Percentiles rank a stretch among this genome's conserved stretches.
Evolutionary conservation across 2,888 invertebrate genomes (phyloP).

Genomic region (Apomyelois bistriatella): DNA sequence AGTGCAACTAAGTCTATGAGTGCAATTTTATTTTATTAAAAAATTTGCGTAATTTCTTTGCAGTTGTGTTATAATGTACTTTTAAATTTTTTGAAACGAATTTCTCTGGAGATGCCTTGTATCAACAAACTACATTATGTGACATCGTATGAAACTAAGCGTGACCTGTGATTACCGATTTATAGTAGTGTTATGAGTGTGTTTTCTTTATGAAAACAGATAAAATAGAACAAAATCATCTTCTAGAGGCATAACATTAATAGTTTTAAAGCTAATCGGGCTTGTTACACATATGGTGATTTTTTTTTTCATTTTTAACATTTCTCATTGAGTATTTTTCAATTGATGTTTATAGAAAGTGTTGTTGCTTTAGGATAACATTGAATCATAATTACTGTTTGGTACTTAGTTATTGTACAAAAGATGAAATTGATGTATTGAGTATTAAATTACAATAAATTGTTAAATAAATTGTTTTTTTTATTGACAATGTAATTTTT

Average conservation of each 20-base stretch:
- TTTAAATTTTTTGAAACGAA: not conserved
- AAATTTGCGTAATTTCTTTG: not conserved
- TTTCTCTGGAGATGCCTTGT: slow-evolving; percentile 9
- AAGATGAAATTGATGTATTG: slow-evolving; percentile 66
- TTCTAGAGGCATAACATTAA: not conserved
- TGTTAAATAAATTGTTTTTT: slow-evolving; percentile 47
- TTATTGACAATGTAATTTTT: not conserved
- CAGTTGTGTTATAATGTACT: not conserved
- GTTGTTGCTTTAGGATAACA: slow-evolving; percentile 49
- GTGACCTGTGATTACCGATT: slow-evolving; percentile 21
- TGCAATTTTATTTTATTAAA: not conserved
- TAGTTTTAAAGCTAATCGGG: slow-evolving; percentile 7
- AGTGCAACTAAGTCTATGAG: not conserved
- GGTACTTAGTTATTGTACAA: slow-evolving; percentile 69
- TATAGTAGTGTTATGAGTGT: slow-evolving; percentile 12
- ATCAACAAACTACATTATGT: not conserved
- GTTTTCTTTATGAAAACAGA: not conserved
- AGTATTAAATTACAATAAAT: slow-evolving; percentile 63
- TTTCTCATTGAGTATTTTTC: slow-evolving; percentile 14
- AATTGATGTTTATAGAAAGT: slow-evolving; percentile 27
- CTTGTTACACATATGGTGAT: slow-evolving; percentile 2
- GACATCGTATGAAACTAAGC: not conserved
- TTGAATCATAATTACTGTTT: slow-evolving; percentile 48
- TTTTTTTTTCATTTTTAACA: slow-evolving; percentile 13
- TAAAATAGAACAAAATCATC: not conserved